Base-by-base conservation (phyloP, 2,888 invertebrate species). In the Lampropteryx suffumata region DNA sequence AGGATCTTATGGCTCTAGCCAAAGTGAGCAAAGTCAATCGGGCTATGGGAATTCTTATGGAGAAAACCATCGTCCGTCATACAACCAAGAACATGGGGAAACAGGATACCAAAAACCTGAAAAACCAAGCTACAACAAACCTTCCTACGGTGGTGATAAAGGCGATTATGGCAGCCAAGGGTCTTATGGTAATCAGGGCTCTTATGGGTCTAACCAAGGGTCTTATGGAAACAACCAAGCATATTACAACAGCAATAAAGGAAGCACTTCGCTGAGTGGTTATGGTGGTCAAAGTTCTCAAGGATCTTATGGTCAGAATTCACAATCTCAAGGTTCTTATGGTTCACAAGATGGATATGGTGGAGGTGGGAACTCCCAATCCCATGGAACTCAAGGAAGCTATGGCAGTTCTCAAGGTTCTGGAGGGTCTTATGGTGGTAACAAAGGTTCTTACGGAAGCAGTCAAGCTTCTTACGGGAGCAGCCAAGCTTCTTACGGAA, bases 111-210 rank as follows among this genome's bases (percentile, higher is more conserved):
- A 56, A 1, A 57, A 56, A 45, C 60, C 60, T 9, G 35, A 48
- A 21, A 52, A 48, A 26, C 53, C 57, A 27, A 48, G 42, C 32
- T 51, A 55, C 14, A 57, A 58, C 34, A 52, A 57, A 37, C 65
- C 68, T 28, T 36, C 52, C 10, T 52, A 55, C 30, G 44, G 39
- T 32, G 37, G 14, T 6, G 36, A 57, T 51, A 51, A 51, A 11
- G 51, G 37, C 24, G 51, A 42, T 51, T 39, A 43, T 42, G 47
- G 43, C n/a, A 61, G 59, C 11, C 55, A 50, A 41, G 55, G 48
- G 5, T 36, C 41, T n/a, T 52, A 51, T 36, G 55, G 34, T 14
- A 57, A 9, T 24, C 44, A 50, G 13, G 42, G 35, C 13, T 29
- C 30, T 11, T 52, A 50, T n/a, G 50, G 35, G 7, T 26, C 24